phyloP scores from a whole-genome alignment of 2,113 vertebrate species.

The Nannobrachium achirus region DNA sequence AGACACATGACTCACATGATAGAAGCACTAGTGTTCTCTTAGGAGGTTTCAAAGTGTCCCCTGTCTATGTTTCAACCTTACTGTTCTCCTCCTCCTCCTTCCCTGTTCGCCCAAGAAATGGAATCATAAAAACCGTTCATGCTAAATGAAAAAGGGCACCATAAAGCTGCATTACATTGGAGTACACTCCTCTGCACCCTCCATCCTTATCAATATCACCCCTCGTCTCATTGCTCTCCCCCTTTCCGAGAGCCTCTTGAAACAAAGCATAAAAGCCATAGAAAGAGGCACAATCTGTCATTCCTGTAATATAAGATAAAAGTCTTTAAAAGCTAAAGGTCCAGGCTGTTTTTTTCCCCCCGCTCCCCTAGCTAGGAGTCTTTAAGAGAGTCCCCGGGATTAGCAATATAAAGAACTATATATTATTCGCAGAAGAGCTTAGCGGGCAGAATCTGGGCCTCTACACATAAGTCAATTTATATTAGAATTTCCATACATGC shows the following conservation, averaged over 20 bases:
- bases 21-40: too few species aligned
- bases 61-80: constrained; percentile 40
- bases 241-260: constrained; percentile 51
- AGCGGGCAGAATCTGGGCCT: constrained; percentile 90
- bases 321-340: constrained; percentile 80
- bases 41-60: constrained; percentile 35
- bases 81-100: constrained; percentile 51
- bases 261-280: constrained; percentile 78
- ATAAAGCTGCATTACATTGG: constrained; percentile 77
- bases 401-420: constrained; percentile 94
- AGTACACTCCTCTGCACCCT: constrained; percentile 74
- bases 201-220: constrained; percentile 75
- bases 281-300: constrained; percentile 79
- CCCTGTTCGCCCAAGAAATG: constrained; percentile 75
- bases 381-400: constrained; percentile 82
- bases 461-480: constrained; percentile 99
- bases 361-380: constrained; percentile 49
- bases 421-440: constrained; percentile 95
- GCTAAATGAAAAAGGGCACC: constrained; percentile 79
- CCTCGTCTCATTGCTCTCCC: constrained; percentile 62
- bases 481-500: constrained; percentile 99
- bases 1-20: too few species aligned
- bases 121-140: constrained; percentile 80
- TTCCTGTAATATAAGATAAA: constrained; percentile 80
- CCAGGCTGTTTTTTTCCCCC: constrained; percentile 50